Conservation (phyloP, 2,113 vertebrate species). For the Platycercus adscitus region DNA sequence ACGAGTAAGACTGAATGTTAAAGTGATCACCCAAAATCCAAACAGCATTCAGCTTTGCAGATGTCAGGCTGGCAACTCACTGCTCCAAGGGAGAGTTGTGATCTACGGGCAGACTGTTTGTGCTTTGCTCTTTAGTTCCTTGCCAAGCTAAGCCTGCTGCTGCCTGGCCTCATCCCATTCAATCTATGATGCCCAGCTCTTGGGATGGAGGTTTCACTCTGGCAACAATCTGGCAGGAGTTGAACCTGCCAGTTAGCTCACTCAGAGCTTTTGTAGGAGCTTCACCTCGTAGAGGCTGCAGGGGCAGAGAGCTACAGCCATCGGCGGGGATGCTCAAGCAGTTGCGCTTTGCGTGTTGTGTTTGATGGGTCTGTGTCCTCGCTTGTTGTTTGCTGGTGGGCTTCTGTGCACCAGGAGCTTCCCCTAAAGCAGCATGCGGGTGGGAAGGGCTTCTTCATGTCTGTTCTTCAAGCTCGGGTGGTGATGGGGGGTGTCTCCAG, state of each 20-base stretch:
- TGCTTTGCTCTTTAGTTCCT: neutral
- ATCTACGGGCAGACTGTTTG: neutral
- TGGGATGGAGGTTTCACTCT: neutral
- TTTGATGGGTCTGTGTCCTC: neutral
- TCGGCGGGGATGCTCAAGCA: neutral
- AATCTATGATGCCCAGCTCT: neutral
- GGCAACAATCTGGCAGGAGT: neutral
- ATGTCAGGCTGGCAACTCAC: neutral
- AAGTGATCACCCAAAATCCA: neutral
- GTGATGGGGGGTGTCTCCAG: neutral
- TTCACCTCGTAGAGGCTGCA: neutral
- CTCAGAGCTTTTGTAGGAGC: neutral
- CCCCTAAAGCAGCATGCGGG: no score
- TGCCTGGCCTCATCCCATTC: neutral
- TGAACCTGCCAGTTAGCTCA: neutral
- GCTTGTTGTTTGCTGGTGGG: neutral
- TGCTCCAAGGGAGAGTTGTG: neutral
- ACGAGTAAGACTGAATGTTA: neutral
- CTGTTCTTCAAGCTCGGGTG: neutral
- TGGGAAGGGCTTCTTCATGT: neutral
- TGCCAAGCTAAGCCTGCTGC: neutral
- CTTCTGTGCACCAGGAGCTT: neutral
- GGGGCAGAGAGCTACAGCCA: neutral
- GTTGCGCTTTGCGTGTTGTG: fast-evolving
- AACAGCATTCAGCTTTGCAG: neutral